These are phyloP conservation scores for Schlechtendalia chinensis DNA, from an alignment of 1,140 invertebrate genomes.

Conservation along the genomic window DNA sequence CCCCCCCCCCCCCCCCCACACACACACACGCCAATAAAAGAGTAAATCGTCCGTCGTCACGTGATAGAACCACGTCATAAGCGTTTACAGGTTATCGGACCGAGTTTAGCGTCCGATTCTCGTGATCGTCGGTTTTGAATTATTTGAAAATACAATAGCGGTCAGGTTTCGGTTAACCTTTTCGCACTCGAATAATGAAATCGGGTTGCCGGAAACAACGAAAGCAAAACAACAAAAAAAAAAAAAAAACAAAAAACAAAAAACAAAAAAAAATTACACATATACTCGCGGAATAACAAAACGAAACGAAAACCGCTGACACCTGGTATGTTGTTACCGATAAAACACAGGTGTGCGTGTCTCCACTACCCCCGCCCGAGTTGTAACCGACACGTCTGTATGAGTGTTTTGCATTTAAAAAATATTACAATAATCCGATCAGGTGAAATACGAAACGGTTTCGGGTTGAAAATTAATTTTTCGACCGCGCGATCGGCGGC, in stretches of 20 bases:
- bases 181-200: slow-evolving; percentile 49
- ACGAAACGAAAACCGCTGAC: slow-evolving; percentile 29
- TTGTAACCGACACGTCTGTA: no score
- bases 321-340: slow-evolving; percentile 22
- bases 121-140: slow-evolving; percentile 43
- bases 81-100: slow-evolving; percentile 7
- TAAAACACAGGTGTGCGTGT: slow-evolving; percentile 19
- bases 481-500: not conserved
- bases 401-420: not conserved
- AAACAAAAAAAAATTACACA: slow-evolving; percentile 29
- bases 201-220: slow-evolving; percentile 37
- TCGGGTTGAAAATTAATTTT: not conserved
- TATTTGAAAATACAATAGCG: slow-evolving; percentile 42
- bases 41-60: no score
- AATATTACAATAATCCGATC: not conserved
- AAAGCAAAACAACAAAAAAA: no score
- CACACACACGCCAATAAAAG: no score
- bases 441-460: slow-evolving; percentile 15
- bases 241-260: no score
- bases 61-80: no score
- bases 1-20: no score
- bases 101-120: slow-evolving; percentile 3
- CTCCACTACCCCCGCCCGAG: no score
- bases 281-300: slow-evolving; percentile 5
- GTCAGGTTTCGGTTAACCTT: slow-evolving; percentile 39